These are phyloP conservation scores for Apodemia mormo DNA, from an alignment of 2,888 invertebrate genomes.

Conservation along the genomic window DNA sequence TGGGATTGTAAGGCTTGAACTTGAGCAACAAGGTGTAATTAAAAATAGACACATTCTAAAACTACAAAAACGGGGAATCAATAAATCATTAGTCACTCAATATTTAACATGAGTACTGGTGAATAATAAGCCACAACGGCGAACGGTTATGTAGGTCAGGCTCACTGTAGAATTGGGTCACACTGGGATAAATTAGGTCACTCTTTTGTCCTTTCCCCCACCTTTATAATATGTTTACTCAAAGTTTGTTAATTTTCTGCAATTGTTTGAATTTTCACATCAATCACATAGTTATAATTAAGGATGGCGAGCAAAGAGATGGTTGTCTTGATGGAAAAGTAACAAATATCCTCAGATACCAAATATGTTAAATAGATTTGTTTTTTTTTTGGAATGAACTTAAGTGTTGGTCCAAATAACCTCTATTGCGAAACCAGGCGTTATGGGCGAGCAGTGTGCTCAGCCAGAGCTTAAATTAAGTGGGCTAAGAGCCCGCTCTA, in stretches of 20 bases:
- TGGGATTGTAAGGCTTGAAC: too few relatives aligned
- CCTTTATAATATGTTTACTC: conserved; percentile 5
- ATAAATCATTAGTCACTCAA: neutral
- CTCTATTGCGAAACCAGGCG: too few relatives aligned
- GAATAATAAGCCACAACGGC: neutral
- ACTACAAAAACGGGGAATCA: neutral
- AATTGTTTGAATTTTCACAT: neutral
- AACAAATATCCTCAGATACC: too few relatives aligned
- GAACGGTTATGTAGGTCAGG: conserved; percentile 40
- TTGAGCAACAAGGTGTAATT: too few relatives aligned
- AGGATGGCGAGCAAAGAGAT: neutral
- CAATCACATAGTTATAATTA: neutral
- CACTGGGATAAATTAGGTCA: conserved; percentile 35
- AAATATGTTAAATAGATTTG: too few relatives aligned
- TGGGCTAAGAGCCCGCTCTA: too few relatives aligned
- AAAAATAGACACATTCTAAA: too few relatives aligned
- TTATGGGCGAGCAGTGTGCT: too few relatives aligned
- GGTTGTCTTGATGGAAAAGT: too few relatives aligned
- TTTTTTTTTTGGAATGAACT: too few relatives aligned
- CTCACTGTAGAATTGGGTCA: conserved; percentile 40
- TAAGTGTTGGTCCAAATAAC: too few relatives aligned
- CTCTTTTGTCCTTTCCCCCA: conserved; percentile 17
- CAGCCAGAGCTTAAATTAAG: too few relatives aligned
- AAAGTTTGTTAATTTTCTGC: neutral
- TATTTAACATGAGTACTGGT: neutral